Evolutionary conservation across 2,888 invertebrate genomes (phyloP).

Genomic region (Napeogenes sylphis): DNA sequence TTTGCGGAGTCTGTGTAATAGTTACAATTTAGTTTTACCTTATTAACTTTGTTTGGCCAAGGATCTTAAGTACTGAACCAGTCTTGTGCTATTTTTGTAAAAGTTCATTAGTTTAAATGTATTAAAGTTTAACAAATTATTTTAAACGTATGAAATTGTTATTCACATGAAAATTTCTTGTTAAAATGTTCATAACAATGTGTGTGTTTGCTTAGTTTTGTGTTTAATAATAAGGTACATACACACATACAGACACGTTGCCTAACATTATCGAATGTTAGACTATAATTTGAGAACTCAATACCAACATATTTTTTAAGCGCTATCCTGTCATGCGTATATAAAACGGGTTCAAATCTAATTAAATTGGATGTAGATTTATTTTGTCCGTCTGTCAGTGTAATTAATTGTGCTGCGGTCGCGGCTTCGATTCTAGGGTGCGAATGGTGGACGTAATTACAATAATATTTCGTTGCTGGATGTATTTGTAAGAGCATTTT

Average conservation of each 20-base stretch:
- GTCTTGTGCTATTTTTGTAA: background rate
- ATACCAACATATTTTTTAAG: background rate
- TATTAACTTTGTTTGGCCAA: constrained; percentile 3
- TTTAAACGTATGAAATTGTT: background rate
- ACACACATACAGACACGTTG: too few relatives aligned
- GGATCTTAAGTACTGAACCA: background rate
- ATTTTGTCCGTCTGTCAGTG: constrained; percentile 67
- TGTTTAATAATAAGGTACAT: too few relatives aligned
- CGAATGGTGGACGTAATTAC: constrained; percentile 39
- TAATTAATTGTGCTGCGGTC: constrained; percentile 66
- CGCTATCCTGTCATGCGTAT: background rate
- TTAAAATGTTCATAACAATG: too few relatives aligned
- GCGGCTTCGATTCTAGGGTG: constrained; percentile 47
- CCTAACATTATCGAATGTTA: too few relatives aligned
- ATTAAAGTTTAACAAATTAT: background rate
- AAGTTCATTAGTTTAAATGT: background rate
- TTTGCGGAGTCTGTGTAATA: constrained; percentile 3
- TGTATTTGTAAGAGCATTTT: constrained; percentile 21
- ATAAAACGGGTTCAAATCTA: constrained; percentile 42
- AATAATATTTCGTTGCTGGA: constrained; percentile 43
- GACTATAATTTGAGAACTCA: background rate
- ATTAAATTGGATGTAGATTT: constrained; percentile 67
- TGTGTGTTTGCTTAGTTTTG: too few relatives aligned
- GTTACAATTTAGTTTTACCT: constrained; percentile 4
- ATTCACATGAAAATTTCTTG: too few relatives aligned